Base-by-base conservation (phyloP, 2,888 invertebrate genomes). In the Plagodis pulveraria region DNA sequence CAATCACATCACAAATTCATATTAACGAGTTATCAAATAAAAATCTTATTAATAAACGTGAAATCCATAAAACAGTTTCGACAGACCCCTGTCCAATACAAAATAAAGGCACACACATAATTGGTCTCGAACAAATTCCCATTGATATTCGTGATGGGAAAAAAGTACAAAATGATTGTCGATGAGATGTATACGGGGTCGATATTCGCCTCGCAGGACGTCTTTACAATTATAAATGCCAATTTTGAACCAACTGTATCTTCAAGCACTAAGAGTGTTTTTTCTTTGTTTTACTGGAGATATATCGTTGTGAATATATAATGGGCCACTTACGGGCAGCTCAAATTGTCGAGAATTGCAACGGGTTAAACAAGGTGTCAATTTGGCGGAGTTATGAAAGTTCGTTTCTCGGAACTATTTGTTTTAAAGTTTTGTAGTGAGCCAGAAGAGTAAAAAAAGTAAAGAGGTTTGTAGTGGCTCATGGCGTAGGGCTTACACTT, bases 91-190 rank as follows among this genome's bases (percentile, higher is more conserved):
- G 71, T 71, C 69, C 74, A 74, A 79, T 80, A 80, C 81, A 84
- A 85, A 85, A 89, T 87, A 85, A 87, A 88, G 84, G 86, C 81
- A 81, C 84, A 72, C 81, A 78, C 80, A 84, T 91, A 91, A 92
- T 92, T 92, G 91, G 87, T 69, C 73, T 74, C 80, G 86, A 87
- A 91, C 91, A 89, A 91, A 91, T 91, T 89, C 86, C 84, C 91
- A 91, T 91, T 91, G 89, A 91, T 90, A 89, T 86, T 91, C 89
- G 91, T 91, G 91, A 83, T 89, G 91, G 83, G 89, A 89, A 90
- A 91, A 90, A 90, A 87, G 84, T 80, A 85, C 81, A 87, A 87
- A 89, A 87, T 81, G 74, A 72, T 77, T 85, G 83, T 87, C 89
- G 89, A 91, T 90, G 84, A 86, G 85, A 88, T 86, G 86, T 86